These are phyloP conservation scores for Calameuta filiformis DNA, from an alignment of 2,888 invertebrate genomes.

Conservation along the genomic window DNA sequence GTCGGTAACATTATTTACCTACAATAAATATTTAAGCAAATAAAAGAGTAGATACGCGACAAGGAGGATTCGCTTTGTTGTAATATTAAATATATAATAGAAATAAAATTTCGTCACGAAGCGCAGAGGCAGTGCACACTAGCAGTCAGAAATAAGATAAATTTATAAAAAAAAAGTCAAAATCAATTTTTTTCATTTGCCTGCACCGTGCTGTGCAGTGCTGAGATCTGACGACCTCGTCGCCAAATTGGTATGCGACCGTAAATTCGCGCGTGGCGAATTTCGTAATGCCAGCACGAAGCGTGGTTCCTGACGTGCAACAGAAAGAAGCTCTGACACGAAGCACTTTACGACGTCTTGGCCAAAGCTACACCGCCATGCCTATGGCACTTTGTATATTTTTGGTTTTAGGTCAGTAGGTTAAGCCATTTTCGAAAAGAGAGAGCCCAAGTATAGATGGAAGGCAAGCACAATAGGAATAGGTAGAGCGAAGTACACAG, in stretches of 20 bases:
- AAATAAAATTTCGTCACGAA: neutral
- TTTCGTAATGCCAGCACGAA: neutral
- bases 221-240: neutral
- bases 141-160: neutral
- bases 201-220: neutral
- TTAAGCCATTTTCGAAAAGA: constrained; percentile 22
- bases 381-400: constrained; percentile 1
- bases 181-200: neutral
- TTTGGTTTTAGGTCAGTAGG: constrained; percentile 51
- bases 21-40: neutral
- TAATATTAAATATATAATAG: neutral
- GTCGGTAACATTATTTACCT: neutral
- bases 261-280: neutral
- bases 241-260: neutral
- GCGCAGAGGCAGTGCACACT: neutral
- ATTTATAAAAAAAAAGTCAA: neutral
- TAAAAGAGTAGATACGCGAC: neutral
- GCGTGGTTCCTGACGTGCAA: neutral
- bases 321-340: neutral
- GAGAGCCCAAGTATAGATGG: neutral
- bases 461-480: neutral
- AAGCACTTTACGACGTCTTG: neutral
- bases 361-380: neutral
- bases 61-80: neutral
- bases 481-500: neutral